These are phyloP conservation scores for Berghia stephanieae DNA, from an alignment of 1,140 invertebrate species.

Conservation along the genomic window DNA sequence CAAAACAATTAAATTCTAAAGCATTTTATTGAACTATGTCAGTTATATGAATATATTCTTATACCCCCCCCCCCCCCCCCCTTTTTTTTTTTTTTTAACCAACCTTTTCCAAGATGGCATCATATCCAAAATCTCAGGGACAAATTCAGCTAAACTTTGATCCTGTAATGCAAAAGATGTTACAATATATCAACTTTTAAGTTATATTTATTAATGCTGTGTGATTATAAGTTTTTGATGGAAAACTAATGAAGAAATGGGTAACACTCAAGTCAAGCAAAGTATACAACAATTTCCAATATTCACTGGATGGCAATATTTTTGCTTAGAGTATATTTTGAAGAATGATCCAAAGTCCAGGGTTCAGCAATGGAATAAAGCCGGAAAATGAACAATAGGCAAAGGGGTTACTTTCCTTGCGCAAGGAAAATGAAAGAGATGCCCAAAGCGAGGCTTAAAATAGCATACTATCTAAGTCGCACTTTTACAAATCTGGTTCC, in stretches of 20 bases:
- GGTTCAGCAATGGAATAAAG: too few species aligned
- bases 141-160: conserved; percentile 11
- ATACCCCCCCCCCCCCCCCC: too few species aligned
- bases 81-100: too few species aligned
- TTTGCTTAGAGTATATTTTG: neutral
- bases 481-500: too few species aligned
- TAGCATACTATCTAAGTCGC: too few species aligned
- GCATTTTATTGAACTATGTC: neutral
- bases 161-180: conserved; percentile 10
- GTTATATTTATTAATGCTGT: too few species aligned
- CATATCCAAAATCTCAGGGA: neutral
- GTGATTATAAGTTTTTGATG: neutral
- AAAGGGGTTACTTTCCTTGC: too few species aligned
- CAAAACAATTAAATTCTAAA: neutral
- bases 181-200: too few species aligned
- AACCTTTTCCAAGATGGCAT: conserved; percentile 31
- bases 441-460: too few species aligned
- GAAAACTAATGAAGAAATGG: neutral
- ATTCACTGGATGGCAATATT: neutral
- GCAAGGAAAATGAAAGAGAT: too few species aligned
- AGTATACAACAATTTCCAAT: neutral
- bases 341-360: too few species aligned
- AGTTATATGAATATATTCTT: neutral
- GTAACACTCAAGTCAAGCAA: neutral
- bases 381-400: too few species aligned